These are phyloP conservation scores for Drosophila santomea DNA, from an alignment of 1,140 invertebrate genomes.

Conservation along the genomic window DNA sequence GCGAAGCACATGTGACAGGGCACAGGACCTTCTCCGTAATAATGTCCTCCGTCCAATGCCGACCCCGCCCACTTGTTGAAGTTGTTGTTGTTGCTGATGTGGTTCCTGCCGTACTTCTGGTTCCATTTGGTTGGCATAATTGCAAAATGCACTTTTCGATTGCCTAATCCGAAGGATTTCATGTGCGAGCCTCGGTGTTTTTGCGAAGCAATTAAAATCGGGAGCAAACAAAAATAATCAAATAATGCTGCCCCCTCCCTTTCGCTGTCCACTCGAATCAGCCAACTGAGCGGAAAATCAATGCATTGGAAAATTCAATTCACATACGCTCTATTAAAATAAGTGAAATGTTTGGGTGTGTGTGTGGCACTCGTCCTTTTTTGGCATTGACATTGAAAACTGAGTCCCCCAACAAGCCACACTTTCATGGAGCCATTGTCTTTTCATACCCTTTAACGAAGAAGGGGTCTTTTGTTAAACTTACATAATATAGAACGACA, in stretches of 20 bases:
- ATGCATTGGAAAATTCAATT: constrained; percentile 58
- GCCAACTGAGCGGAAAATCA: constrained; percentile 48
- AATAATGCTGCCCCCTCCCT: background rate
- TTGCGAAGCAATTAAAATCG: constrained; percentile 20
- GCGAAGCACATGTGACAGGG: background rate
- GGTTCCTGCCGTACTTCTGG: constrained; percentile 12
- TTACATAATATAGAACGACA: too few relatives aligned
- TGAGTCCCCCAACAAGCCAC: constrained; percentile 1
- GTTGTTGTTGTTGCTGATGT: constrained; percentile 5
- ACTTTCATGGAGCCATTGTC: constrained; percentile 4
- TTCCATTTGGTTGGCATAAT: constrained; percentile 29
- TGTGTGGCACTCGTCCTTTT: constrained; percentile 22
- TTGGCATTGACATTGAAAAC: constrained; percentile 40
- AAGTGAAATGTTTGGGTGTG: background rate
- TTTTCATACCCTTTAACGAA: constrained; percentile 1
- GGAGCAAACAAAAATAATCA: constrained; percentile 7
- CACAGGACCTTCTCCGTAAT: constrained; percentile 7
- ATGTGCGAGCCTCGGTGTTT: background rate
- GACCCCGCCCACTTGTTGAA: constrained; percentile 33
- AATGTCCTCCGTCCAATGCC: background rate
- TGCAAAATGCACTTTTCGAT: constrained; percentile 27
- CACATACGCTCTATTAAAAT: constrained; percentile 12
- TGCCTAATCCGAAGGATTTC: constrained; percentile 20
- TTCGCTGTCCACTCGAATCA: constrained; percentile 18
- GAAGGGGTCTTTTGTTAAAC: background rate